phyloP scores from a whole-genome alignment of 2,113 vertebrate species.

The Tyrannus savana region DNA sequence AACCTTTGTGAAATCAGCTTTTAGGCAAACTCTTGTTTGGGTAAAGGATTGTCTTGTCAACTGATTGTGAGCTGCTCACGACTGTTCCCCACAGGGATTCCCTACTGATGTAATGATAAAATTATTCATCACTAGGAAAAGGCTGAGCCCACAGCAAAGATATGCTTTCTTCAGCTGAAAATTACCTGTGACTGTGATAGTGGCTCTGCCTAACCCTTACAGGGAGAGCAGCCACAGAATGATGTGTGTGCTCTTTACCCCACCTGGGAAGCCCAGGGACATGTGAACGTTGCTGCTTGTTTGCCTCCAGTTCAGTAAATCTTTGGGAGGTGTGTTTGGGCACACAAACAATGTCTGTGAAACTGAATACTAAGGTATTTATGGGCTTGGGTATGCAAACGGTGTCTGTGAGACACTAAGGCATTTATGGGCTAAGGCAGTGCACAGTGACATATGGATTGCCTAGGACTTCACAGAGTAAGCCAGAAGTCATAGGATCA shows the following conservation, averaged over 20 bases:
- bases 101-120: neutral
- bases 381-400: neutral
- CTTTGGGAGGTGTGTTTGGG: neutral
- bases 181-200: neutral
- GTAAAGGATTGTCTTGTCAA: neutral
- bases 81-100: neutral
- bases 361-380: too few species aligned
- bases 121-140: neutral
- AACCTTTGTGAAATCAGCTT: neutral
- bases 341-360: neutral
- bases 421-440: neutral
- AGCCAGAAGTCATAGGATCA: neutral
- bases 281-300: neutral
- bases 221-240: neutral
- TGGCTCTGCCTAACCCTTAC: neutral
- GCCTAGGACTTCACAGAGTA: neutral
- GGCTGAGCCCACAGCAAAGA: neutral
- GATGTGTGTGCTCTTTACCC: neutral
- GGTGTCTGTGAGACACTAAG: neutral
- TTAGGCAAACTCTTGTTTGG: neutral
- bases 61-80: rapidly evolving
- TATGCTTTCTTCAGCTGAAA: neutral
- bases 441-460: neutral
- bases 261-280: rapidly evolving
- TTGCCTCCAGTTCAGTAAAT: neutral